These are phyloP conservation scores for Lobophora halterata DNA, from an alignment of 2,888 invertebrate species.

Conservation along the genomic window DNA sequence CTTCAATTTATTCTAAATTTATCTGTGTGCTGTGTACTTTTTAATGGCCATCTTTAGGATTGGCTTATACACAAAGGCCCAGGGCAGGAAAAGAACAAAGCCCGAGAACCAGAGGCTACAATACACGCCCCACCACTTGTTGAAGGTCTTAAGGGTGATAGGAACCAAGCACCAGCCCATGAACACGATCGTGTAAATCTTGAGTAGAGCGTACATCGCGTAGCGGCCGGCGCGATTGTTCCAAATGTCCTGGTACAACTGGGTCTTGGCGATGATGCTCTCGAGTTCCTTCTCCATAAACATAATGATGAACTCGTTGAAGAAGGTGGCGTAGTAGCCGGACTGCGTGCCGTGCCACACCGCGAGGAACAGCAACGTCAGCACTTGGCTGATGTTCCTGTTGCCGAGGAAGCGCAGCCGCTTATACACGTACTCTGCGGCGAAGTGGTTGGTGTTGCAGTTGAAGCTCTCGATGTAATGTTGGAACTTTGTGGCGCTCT, in stretches of 20 bases:
- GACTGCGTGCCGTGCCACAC: constrained; percentile 97
- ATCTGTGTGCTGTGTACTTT: constrained; percentile 1
- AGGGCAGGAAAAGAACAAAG: constrained; percentile 83
- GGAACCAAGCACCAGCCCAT: constrained; percentile 92
- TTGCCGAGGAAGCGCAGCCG: constrained; percentile 94
- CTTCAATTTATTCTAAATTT: neutral
- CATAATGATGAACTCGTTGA: constrained; percentile 94
- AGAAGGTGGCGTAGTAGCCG: constrained; percentile 96
- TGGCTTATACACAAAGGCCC: constrained; percentile 82
- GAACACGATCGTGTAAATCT: constrained; percentile 88
- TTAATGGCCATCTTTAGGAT: constrained; percentile 37
- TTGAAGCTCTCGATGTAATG: constrained; percentile 96
- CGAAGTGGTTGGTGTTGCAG: constrained; percentile 97
- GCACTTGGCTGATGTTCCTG: constrained; percentile 88
- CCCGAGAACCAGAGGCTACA: constrained; percentile 85
- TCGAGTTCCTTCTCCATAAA: constrained; percentile 90
- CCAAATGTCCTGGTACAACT: constrained; percentile 68
- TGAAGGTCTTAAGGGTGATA: constrained; percentile 85
- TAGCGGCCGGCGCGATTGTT: constrained; percentile 55
- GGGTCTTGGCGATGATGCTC: constrained; percentile 75
- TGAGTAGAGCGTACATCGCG: constrained; percentile 80
- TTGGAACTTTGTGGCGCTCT: constrained; percentile 90
- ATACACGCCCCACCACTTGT: constrained; percentile 85
- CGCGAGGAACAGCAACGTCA: constrained; percentile 92
- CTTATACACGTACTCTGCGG: constrained; percentile 96